These are phyloP conservation scores for Chymomyza amoena DNA, from an alignment of 2,888 invertebrate species.

Conservation along the genomic window DNA sequence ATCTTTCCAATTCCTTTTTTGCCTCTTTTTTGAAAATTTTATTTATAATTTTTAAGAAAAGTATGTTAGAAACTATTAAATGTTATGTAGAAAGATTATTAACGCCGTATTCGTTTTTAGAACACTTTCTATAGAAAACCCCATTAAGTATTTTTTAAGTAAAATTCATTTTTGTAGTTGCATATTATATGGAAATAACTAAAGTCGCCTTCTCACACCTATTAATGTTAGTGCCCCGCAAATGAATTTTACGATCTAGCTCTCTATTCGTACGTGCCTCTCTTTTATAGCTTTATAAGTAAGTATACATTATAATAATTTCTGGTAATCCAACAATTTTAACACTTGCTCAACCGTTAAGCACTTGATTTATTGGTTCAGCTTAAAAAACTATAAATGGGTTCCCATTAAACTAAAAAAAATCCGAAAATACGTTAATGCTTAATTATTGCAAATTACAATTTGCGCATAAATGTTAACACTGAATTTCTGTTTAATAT, in stretches of 20 bases:
- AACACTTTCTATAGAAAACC: too few relatives aligned
- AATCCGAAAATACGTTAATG: slow-evolving; percentile 38
- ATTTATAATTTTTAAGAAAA: too few relatives aligned
- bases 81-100: too few relatives aligned
- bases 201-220: too few relatives aligned
- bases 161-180: too few relatives aligned
- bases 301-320: neutral
- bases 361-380: slow-evolving; percentile 41
- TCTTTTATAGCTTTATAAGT: neutral
- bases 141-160: too few relatives aligned
- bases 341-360: neutral
- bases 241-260: neutral
- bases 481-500: slow-evolving; percentile 59
- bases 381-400: slow-evolving; percentile 14
- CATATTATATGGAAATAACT: too few relatives aligned
- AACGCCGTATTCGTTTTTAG: too few relatives aligned
- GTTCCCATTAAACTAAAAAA: neutral
- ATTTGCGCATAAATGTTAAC: slow-evolving; percentile 60
- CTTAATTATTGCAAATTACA: slow-evolving; percentile 74
- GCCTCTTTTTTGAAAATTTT: too few relatives aligned
- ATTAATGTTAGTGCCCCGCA: too few relatives aligned
- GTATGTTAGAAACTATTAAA: too few relatives aligned
- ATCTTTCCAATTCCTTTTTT: too few relatives aligned
- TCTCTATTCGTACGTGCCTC: neutral
- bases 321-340: neutral